A percentile compares a stretch with the other conserved stretches of the same genome.
Evolutionary conservation across 2,888 invertebrate species (phyloP).

Genomic region (Orchesella flavescens): DNA sequence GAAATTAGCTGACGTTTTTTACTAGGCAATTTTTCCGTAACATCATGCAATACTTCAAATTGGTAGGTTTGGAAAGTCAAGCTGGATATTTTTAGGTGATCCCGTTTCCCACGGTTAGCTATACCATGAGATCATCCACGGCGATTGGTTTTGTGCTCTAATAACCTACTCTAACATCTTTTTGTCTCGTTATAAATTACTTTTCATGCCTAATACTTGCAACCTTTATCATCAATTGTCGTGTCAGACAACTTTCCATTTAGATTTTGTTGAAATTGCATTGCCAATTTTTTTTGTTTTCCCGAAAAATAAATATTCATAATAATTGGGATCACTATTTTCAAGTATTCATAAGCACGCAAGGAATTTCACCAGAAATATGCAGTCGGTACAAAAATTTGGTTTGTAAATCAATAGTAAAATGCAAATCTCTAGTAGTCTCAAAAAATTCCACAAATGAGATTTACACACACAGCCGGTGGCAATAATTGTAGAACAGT

Average conservation of each 20-base stretch:
- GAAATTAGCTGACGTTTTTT: too few relatives aligned
- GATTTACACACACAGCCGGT: neutral
- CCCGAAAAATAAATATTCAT: conserved; percentile 14
- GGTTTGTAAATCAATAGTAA: neutral
- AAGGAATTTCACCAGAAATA: conserved; percentile 40
- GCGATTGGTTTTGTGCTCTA: too few relatives aligned
- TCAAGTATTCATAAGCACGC: conserved; percentile 27
- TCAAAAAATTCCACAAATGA: too few relatives aligned
- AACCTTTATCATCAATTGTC: conserved; percentile 16
- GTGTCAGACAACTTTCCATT: neutral
- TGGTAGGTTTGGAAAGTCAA: too few relatives aligned
- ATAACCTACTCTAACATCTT: too few relatives aligned
- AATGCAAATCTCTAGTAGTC: too few relatives aligned
- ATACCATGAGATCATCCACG: neutral
- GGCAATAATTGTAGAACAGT: neutral
- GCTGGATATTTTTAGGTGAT: neutral
- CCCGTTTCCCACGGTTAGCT: conserved; percentile 14
- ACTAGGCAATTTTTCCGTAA: neutral
- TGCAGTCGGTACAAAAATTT: conserved; percentile 8
- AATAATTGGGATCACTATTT: neutral
- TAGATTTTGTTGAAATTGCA: neutral
- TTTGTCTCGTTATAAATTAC: too few relatives aligned
- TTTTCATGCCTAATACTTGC: too few relatives aligned
- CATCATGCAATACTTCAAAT: too few relatives aligned
- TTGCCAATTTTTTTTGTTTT: neutral